These are phyloP conservation scores for Pocota personata DNA, from an alignment of 2,888 invertebrate species.

Conservation along the genomic window DNA sequence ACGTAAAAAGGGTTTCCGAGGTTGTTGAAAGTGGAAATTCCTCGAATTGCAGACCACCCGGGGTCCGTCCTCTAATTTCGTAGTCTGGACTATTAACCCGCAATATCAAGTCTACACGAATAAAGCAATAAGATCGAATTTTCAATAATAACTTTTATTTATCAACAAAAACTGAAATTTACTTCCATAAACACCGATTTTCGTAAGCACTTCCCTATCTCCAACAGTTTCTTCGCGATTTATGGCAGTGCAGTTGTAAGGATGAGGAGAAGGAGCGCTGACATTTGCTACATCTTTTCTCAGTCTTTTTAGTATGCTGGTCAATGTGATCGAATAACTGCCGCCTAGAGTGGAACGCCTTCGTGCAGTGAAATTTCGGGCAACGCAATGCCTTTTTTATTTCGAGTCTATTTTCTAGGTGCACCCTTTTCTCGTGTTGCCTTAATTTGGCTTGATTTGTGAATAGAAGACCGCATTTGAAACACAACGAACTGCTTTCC, in stretches of 20 bases:
- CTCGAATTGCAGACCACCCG: too few relatives aligned
- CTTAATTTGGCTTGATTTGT: neutral
- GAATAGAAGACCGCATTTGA: constrained; percentile 20
- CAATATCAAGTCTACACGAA: too few relatives aligned
- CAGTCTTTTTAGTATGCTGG: neutral
- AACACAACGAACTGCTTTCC: neutral
- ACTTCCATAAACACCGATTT: too few relatives aligned
- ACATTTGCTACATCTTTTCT: constrained; percentile 42
- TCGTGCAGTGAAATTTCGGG: constrained; percentile 26
- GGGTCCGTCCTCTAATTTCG: too few relatives aligned
- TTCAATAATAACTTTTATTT: too few relatives aligned
- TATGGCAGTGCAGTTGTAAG: constrained; percentile 47
- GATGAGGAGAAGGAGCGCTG: constrained; percentile 8
- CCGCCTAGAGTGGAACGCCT: constrained; percentile 38
- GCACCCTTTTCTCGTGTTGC: constrained; percentile 23
- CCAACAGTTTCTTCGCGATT: constrained; percentile 30
- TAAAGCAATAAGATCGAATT: too few relatives aligned
- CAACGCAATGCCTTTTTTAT: constrained; percentile 35
- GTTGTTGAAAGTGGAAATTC: too few relatives aligned
- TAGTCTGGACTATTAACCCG: too few relatives aligned
- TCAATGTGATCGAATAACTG: constrained; percentile 45
- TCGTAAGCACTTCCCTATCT: neutral
- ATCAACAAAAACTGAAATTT: too few relatives aligned
- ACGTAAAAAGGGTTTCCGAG: too few relatives aligned
- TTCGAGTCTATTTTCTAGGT: neutral